Base-by-base conservation (phyloP, 2,113 vertebrate genomes). In the Urocitellus parryii region DNA sequence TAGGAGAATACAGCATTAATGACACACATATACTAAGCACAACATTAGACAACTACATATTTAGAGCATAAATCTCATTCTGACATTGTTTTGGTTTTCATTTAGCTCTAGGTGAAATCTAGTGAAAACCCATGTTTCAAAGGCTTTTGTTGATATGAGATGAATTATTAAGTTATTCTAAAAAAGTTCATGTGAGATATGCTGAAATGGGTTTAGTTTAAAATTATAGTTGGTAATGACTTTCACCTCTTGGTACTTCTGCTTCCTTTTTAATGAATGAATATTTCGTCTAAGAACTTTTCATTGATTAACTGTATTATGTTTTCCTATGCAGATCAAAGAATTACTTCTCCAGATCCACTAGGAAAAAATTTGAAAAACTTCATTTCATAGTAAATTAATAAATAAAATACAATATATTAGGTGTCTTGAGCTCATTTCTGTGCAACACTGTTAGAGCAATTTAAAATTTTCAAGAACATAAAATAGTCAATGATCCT, bases 21-120 rank as follows among this genome's bases (percentile, higher is more conserved):
- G 98, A 99, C 98, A 98, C 98, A 99, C 98, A 98, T 98, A 98
- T 98, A 99, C 98, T 98, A 99, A 99, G 98, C 98, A 99, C 99
- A 99, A 99, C 99, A 98, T 98, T 98, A 98, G 98, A 99, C 98
- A 99, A 81, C 98, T 98, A 99, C 98, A 98, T 97, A 96, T 97
- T 98, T 97, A 97, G 97, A 98, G 98, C 95, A 94, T 97, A 97
- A 87, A 97, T 97, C 95, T 98, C 97, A 96, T 98, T 97, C 96
- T 96, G 98, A 98, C 97, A 97, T 97, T 90, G 85, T 97, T 98
- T 98, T 96, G 97, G 96, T 98, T 98, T 98, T 97, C 96, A 93
- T 97, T 97, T 97, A 81, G 94, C 96, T 98, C 95, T 96, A 96
- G 96, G 96, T 97, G 96, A 93, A 53, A 97, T 96, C 32, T 45